Conservation (phyloP, 2,113 vertebrate genomes). For the Caranx ignobilis region DNA sequence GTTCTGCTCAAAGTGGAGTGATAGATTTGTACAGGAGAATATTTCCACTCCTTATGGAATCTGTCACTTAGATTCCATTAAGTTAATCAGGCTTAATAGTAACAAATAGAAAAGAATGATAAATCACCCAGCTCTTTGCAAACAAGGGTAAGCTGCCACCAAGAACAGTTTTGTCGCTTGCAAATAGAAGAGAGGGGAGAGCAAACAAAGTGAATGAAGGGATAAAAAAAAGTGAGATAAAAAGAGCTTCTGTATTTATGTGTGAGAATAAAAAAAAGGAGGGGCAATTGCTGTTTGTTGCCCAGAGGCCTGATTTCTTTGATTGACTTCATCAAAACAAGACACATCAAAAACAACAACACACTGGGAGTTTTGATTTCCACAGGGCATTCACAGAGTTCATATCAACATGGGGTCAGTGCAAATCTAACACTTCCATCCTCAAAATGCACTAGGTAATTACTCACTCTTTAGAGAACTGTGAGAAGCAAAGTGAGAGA, state of each 20-base stretch:
- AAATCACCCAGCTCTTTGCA: conserved; percentile 61
- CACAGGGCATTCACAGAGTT: conserved; percentile 47
- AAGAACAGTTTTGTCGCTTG: conserved; percentile 21
- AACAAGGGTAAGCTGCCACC: conserved; percentile 27
- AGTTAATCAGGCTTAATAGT: conserved; percentile 76
- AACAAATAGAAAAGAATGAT: conserved; percentile 60
- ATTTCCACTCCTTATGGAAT: conserved; percentile 57
- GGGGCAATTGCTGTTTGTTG: conserved; percentile 17
- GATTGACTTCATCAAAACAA: conserved; percentile 69
- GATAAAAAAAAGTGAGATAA: conserved; percentile 29
- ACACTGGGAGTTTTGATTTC: conserved; percentile 53
- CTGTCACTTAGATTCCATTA: conserved; percentile 80
- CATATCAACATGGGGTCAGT: conserved; percentile 67
- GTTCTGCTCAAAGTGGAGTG: conserved; percentile 53
- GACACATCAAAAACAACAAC: conserved; percentile 67
- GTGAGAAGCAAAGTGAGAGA: conserved; percentile 44
- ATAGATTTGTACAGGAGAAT: conserved; percentile 73
- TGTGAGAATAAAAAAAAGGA: conserved; percentile 18
- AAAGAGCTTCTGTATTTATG: conserved; percentile 27
- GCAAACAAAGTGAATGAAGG: conserved; percentile 41
- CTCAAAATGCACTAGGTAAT: conserved; percentile 45
- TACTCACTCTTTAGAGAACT: conserved; percentile 58
- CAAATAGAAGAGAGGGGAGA: conserved; percentile 2
- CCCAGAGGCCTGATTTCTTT: conserved; percentile 54
- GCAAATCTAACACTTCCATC: conserved; percentile 48